phyloP scores from a whole-genome alignment of 2,888 invertebrate species.

The Macrosoma leucophasiata region DNA sequence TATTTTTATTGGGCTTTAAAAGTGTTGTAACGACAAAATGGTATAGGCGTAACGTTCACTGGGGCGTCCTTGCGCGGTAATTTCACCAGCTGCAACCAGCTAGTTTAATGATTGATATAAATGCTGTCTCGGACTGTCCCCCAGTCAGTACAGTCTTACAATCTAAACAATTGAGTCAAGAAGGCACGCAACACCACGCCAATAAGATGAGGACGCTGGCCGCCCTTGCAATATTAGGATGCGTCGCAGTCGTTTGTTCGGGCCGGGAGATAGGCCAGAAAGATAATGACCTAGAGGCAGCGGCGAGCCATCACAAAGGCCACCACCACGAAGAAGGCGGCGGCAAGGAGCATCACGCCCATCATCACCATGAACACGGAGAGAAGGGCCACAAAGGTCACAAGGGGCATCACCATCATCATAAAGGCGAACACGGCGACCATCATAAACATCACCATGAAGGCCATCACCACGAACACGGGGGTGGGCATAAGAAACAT shows the following conservation, averaged over 20 bases:
- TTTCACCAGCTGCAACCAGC: constrained; percentile 66
- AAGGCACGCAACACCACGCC: constrained; percentile 21
- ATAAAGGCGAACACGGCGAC: constrained; percentile 85
- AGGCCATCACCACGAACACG: constrained; percentile 84
- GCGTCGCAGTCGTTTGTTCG: constrained; percentile 45
- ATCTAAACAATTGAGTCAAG: constrained; percentile 51
- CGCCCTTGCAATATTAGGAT: constrained; percentile 58
- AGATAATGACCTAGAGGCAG: constrained; percentile 64
- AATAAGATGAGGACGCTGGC: constrained; percentile 63
- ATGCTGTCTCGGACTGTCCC: constrained; percentile 48
- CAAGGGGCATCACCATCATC: constrained; percentile 84
- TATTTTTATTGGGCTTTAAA: too few relatives aligned
- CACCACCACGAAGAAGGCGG: constrained; percentile 80
- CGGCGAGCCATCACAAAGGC: constrained; percentile 64
- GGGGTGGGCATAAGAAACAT: constrained; percentile 87
- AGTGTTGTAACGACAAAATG: constrained; percentile 49
- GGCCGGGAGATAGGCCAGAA: constrained; percentile 54
- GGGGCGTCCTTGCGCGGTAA: constrained; percentile 66
- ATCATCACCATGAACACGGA: constrained; percentile 81
- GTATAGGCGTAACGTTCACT: constrained; percentile 55
- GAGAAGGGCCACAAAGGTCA: constrained; percentile 87
- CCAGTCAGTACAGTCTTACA: constrained; percentile 57
- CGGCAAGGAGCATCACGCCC: constrained; percentile 80
- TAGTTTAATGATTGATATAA: constrained; percentile 60
- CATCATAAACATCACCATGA: constrained; percentile 86